phyloP scores from a whole-genome alignment of 1,140 invertebrate species.

The Atopsyche davidsoni region DNA sequence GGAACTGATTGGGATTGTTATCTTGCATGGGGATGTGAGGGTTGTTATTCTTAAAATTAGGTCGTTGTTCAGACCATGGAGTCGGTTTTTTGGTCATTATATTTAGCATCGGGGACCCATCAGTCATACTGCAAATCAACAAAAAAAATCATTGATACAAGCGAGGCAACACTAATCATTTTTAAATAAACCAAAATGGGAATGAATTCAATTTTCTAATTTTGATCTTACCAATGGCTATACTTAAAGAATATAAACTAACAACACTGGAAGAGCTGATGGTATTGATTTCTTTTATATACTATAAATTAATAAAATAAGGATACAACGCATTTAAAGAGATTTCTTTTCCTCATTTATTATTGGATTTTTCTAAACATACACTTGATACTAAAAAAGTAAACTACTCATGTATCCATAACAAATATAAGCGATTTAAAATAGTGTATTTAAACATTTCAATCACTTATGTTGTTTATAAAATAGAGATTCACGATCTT shows the following conservation, averaged over 20 bases:
- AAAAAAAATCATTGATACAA: background rate
- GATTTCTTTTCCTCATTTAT: no score
- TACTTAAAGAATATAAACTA: background rate
- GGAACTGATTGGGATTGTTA: conserved; percentile 16
- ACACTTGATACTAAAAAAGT: background rate
- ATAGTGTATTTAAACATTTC: background rate
- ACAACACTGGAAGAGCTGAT: no score
- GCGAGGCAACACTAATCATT: background rate
- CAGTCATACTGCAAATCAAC: conserved; percentile 6
- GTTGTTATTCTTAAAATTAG: conserved; percentile 11
- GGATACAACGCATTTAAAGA: no score
- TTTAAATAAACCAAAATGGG: background rate
- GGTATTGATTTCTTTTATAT: no score
- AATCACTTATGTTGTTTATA: background rate
- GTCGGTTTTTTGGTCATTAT: conserved; percentile 12
- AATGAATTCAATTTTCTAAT: background rate
- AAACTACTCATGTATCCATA: background rate
- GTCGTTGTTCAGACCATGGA: conserved; percentile 8
- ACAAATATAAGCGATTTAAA: background rate
- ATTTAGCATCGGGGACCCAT: background rate
- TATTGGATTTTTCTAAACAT: no score
- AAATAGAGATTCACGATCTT: background rate
- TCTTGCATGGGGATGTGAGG: conserved; percentile 15
- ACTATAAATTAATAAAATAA: no score
- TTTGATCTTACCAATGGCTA: background rate